Evolutionary conservation across 2,797 vertebrate species (phyloP), one percentile per base, ranked within the genome.

Genomic region (Pangasius krempfi): DNA sequence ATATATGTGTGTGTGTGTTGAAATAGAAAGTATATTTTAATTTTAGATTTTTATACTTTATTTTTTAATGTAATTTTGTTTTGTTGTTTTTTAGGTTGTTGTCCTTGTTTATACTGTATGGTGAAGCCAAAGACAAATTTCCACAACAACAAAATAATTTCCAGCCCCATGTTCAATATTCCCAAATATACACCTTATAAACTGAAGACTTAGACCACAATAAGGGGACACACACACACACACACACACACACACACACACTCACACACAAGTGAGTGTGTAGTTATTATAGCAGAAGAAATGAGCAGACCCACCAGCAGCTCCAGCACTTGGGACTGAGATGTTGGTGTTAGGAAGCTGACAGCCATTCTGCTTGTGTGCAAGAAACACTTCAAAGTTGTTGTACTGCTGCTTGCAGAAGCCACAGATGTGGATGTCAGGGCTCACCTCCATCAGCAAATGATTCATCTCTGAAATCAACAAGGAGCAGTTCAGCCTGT

Each of bases 391-490:
- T n/a, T 99, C 97, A 85, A 98, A 95, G 89, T 99, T 98, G 92
- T 97, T 98, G 91, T 97, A 99, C 93, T 99, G 98, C 92, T 98
- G 98, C 92, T 98, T 99, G 94, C 99, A 99, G 93, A 98, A 96
- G 90, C 98, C 98, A 3, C 98, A 99, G 89, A 99, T 99, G 92
- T 99, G 98, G 89, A 99, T 98, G 89, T 99, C 99, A 0, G 98
- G 97, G 2, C 97, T 97, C 90, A 98, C 96, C 91, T 99, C 98
- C 85, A 98, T 96, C 94, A 98, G 93, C 82, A 98, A 95, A 0
- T 97, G 96, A 58, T 96, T 95, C 54, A 97, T 96, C 80, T 96
- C 95, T 84, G 95, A 18, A 90, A 96, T 96, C 30, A 16, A 79
- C 3, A 54, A 70, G 62, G 13, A 56, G 3, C 18, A 4, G 3